Base-by-base conservation (phyloP, 1,140 invertebrate species). In the Zeugodacus cucurbitae region DNA sequence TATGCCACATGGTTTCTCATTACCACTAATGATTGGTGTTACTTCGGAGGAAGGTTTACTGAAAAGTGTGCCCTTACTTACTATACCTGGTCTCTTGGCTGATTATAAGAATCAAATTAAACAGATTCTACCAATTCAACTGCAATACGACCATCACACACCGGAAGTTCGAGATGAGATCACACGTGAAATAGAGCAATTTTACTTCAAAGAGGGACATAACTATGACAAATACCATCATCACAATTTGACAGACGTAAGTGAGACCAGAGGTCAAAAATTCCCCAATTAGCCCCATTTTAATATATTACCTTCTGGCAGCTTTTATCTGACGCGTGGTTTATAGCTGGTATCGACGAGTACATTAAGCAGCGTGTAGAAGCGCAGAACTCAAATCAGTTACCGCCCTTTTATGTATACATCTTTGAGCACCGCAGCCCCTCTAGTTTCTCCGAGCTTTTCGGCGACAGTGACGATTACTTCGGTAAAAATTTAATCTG, bases 311-410 rank as follows among this genome's bases (percentile, higher is more conserved):
- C 3, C 3, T 32, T 41, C 22, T 41, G 37, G 14, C 34, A 96
- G 96, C 94, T 96, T 87, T 96, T 96, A 82, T 95, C 95, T 0
- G 96, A 97, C 91, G 95, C 95, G 0, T 96, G 96, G 94, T 96
- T 96, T 89, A 93, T 94, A 2, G 94, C 94, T 57, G 95, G 95
- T 0, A 94, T 94, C 17, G 93, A 96, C 88, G 94, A 95, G 88
- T 94, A 95, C 1, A 91, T 96, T 0, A 94, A 94, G 48, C 92
- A 95, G 37, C 94, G 95, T 3, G 88, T 94, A 5, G 67, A 90
- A 1, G 82, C 87, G 6, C 89, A 93, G 26, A 93, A 93, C 0
- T 91, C 93, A 0, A 89, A 14, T 90, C 58, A 90, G 0, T 92
- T 93, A 37, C 92, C 93, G 4, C 95, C 96, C 1, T 93, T 96